Conservation (phyloP, 2,797 vertebrate genomes). For the Coregonus ussuriensis region DNA sequence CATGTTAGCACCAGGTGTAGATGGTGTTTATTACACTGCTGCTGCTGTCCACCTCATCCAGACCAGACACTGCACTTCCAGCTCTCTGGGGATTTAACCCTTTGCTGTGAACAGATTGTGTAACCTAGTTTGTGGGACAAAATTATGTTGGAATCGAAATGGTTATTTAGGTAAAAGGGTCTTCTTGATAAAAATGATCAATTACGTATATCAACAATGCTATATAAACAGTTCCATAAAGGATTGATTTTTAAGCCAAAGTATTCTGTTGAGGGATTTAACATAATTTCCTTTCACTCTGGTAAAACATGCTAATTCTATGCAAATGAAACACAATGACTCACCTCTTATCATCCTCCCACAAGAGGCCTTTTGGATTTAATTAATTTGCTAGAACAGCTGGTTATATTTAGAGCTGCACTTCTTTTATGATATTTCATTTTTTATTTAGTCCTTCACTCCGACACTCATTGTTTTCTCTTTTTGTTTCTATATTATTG, state of each 20-base stretch:
- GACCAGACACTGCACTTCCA: constrained; percentile 5
- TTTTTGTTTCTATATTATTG: neutral
- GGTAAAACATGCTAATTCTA: constrained; percentile 30
- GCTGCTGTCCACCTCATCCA: constrained; percentile 11
- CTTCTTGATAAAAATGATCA: too few species aligned
- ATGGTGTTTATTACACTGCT: constrained; percentile 4
- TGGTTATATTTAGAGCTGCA: constrained; percentile 3
- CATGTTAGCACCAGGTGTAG: neutral
- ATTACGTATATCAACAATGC: too few species aligned
- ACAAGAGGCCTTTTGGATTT: constrained; percentile 34
- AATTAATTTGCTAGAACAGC: constrained; percentile 33
- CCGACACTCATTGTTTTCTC: neutral
- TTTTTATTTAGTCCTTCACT: neutral
- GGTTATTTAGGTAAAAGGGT: too few species aligned
- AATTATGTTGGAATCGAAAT: too few species aligned
- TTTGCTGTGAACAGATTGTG: too few species aligned
- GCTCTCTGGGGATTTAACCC: neutral
- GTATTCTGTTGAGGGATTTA: constrained; percentile 8
- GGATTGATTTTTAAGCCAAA: neutral
- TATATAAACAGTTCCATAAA: neutral
- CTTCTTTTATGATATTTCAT: neutral
- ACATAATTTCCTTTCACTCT: neutral
- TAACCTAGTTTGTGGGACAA: too few species aligned
- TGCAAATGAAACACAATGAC: constrained; percentile 56
- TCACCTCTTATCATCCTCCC: constrained; percentile 35